Evolutionary conservation across 2,113 vertebrate genomes (phyloP).

Genomic region (Passer montanus): DNA sequence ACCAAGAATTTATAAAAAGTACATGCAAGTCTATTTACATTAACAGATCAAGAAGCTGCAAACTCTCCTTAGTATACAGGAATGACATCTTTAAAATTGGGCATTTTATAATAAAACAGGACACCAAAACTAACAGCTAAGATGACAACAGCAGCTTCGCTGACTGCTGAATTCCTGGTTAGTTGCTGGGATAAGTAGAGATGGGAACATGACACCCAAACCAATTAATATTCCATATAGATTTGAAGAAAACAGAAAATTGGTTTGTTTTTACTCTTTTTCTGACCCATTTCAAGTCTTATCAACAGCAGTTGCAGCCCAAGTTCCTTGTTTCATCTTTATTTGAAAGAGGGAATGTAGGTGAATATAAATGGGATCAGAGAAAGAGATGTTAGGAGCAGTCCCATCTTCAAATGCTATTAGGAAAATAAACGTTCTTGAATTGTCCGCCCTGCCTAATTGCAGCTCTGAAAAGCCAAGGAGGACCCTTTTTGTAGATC

Average conservation of each 20-base stretch:
- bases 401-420: not conserved
- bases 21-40: conserved; percentile 30
- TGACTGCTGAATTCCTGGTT: not conserved
- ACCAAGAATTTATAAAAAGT: conserved; percentile 23
- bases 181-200: not conserved
- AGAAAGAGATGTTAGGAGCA: not conserved
- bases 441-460: not conserved
- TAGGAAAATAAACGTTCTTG: not conserved
- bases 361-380: not conserved
- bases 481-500: not conserved
- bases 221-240: not conserved
- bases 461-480: not conserved
- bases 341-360: not conserved
- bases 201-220: not conserved
- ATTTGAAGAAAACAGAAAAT: not conserved
- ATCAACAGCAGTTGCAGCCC: not conserved
- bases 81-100: not conserved
- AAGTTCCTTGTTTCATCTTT: not conserved
- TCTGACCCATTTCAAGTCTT: not conserved
- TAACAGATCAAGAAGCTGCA: not conserved
- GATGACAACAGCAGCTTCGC: not conserved
- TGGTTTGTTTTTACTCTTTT: not conserved
- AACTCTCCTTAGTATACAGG: not conserved
- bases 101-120: not conserved
- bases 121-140: not conserved